phyloP scores from a whole-genome alignment of 2,888 invertebrate species.

The Lucinisca nassula region DNA sequence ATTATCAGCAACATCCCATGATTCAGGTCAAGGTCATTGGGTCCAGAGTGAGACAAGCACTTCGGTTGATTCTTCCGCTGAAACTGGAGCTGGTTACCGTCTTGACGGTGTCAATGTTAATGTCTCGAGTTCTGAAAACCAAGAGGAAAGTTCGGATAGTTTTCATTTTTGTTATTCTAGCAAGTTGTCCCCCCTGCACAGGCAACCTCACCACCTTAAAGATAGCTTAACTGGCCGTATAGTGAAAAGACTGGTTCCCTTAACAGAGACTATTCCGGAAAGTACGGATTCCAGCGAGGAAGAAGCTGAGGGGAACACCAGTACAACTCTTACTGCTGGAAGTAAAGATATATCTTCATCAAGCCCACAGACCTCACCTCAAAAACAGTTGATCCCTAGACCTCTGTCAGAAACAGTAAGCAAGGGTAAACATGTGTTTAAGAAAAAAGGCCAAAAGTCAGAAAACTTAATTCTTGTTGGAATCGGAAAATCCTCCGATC shows the following conservation, averaged over 20 bases:
- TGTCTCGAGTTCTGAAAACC: slow-evolving; percentile 78
- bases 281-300: slow-evolving; percentile 56
- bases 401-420: slow-evolving; percentile 34
- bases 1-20: slow-evolving; percentile 73
- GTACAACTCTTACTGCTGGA: slow-evolving; percentile 63
- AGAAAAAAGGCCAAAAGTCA: slow-evolving; percentile 38
- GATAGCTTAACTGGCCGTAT: slow-evolving; percentile 58
- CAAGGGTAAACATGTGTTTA: slow-evolving; percentile 46
- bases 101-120: slow-evolving; percentile 67
- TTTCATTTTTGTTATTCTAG: slow-evolving; percentile 80
- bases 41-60: slow-evolving; percentile 36
- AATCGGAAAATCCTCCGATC: slow-evolving; percentile 64
- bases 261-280: slow-evolving; percentile 57
- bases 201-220: slow-evolving; percentile 45
- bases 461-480: slow-evolving; percentile 66
- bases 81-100: slow-evolving; percentile 29
- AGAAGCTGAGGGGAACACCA: slow-evolving; percentile 54
- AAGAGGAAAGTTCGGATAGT: slow-evolving; percentile 83
- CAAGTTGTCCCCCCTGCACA: slow-evolving; percentile 60
- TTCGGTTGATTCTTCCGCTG: slow-evolving; percentile 22
- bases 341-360: slow-evolving; percentile 55
- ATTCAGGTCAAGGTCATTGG: slow-evolving; percentile 74
- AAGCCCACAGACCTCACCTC: slow-evolving; percentile 44
- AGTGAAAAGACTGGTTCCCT: slow-evolving; percentile 56
- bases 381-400: slow-evolving; percentile 28